These are phyloP conservation scores for Emydocephalus ijimae DNA, from an alignment of 2,113 vertebrate genomes.

Conservation along the genomic window DNA sequence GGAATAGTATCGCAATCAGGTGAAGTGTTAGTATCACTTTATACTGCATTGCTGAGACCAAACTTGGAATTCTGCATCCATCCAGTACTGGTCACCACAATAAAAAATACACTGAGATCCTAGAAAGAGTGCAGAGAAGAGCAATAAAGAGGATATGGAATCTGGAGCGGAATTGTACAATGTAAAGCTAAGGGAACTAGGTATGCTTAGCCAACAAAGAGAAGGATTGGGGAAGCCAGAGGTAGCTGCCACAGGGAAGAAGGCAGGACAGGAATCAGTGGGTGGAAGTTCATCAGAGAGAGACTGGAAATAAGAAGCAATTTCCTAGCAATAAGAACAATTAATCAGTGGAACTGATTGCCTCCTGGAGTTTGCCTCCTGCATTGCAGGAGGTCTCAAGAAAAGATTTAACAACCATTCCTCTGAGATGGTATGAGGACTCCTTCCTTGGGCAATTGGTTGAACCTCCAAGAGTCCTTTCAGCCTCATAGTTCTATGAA, in stretches of 20 bases:
- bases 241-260: background rate
- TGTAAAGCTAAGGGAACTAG: background rate
- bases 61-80: background rate
- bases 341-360: too few species aligned
- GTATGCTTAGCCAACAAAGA: background rate
- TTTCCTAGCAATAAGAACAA: background rate
- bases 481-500: background rate
- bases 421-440: background rate
- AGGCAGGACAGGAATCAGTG: background rate
- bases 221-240: background rate
- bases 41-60: background rate
- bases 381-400: too few species aligned
- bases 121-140: background rate
- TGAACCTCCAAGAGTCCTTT: background rate
- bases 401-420: background rate
- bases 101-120: background rate
- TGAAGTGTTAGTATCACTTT: background rate
- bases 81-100: background rate
- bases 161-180: background rate
- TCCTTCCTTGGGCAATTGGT: background rate
- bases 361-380: too few species aligned
- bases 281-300: background rate
- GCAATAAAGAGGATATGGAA: background rate
- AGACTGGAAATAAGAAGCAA: background rate
- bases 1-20: background rate